These are phyloP conservation scores for Drosophila arizonae DNA, from an alignment of 1,140 invertebrate species.

Conservation along the genomic window DNA sequence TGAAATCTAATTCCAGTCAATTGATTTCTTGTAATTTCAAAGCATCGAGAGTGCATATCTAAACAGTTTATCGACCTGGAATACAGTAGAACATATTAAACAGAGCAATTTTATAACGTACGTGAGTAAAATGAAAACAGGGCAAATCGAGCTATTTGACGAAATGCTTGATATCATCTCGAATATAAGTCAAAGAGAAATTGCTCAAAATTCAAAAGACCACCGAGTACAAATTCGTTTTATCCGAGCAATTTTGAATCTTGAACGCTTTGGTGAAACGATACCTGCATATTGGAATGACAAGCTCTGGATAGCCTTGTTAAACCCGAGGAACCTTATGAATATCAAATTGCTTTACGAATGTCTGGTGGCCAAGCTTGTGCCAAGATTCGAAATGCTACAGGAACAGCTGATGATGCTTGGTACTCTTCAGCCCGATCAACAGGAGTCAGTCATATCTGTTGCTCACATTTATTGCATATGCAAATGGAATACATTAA, in stretches of 20 bases:
- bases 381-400: slow-evolving; percentile 30
- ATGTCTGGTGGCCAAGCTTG: slow-evolving; percentile 83
- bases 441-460: slow-evolving; percentile 63
- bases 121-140: not conserved
- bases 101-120: not conserved
- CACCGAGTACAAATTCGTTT: slow-evolving; percentile 82
- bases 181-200: slow-evolving; percentile 32
- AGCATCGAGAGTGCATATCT: slow-evolving; percentile 14
- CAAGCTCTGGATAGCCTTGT: slow-evolving; percentile 83
- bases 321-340: slow-evolving; percentile 85
- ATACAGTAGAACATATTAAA: not conserved
- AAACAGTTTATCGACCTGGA: slow-evolving; percentile 9
- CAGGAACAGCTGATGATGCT: slow-evolving; percentile 37
- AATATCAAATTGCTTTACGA: slow-evolving; percentile 87
- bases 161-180: slow-evolving; percentile 49
- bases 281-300: slow-evolving; percentile 46
- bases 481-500: slow-evolving; percentile 18
- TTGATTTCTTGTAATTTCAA: not conserved
- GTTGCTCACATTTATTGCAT: slow-evolving; percentile 54
- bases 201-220: slow-evolving; percentile 69
- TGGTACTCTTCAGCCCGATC: slow-evolving; percentile 35
- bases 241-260: slow-evolving; percentile 72
- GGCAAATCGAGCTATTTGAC: slow-evolving; percentile 17
- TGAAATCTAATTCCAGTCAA: not conserved
- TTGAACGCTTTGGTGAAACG: slow-evolving; percentile 10